Evolutionary conservation across 2,113 vertebrate species (phyloP), one percentile per base, ranked within the genome.

Genomic region (Clarias macrocephalus): DNA sequence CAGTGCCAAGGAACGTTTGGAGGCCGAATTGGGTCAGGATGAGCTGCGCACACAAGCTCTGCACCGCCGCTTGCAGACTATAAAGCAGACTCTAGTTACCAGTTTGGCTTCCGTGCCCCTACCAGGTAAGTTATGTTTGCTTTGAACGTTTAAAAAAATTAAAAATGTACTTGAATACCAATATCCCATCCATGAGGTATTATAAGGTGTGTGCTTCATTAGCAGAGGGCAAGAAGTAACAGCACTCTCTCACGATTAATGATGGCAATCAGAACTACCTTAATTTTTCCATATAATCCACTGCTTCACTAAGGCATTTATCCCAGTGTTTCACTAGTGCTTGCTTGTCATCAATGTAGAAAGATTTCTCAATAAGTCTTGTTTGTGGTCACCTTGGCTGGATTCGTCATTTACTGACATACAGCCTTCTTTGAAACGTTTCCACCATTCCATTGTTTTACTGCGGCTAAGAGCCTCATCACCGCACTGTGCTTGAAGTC

Each of bases 1-100:
- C 94, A 96, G 94, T 0, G 98, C 98, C 88, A 99, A 99, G 92
- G 97, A 99, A 94, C 96, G 97, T 16, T 93, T 99, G 92, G 98
- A 99, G 92, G 97, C 98, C 54, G 98, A 99, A 90, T 92, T 99
- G 92, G 97, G 96, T 0, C 95, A 96, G 92, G 98, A 99, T 83
- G 98, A 99, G 94, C 94, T 96, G 85, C 96, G 97, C 72, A 98
- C 97, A 0, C 95, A 98, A 93, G 96, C 95, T 8, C 92, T 99
- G 89, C 97, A 99, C 90, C 96, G 98, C 92, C 97, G 97, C 90
- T 93, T 99, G 48, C 95, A 97, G 93, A 95, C 96, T 0, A 96
- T 99, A 90, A 97, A 97, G 77, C 97, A 98, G 92, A 97, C 96
- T 2, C 91, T 99, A 76, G 96, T 98, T 0, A 93, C 93, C 94